Evolutionary conservation across 2,113 vertebrate species (phyloP).

Genomic region (Myiozetetes cayanensis): DNA sequence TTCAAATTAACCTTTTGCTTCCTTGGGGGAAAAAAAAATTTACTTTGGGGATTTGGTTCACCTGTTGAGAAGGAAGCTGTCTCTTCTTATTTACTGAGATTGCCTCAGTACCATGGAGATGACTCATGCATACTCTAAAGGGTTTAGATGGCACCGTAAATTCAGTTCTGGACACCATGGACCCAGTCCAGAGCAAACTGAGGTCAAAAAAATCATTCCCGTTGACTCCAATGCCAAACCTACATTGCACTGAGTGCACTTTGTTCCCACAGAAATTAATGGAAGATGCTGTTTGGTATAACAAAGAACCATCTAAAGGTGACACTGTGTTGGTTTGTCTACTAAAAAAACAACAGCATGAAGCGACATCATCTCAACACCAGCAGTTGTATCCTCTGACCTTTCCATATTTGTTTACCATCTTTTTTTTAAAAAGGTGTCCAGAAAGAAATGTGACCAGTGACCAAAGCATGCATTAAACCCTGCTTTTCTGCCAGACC

Average conservation of each 20-base stretch:
- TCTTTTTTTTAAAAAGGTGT: background rate
- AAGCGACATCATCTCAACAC: background rate
- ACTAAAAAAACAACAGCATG: background rate
- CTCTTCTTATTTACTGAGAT: conserved; percentile 56
- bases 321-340: background rate
- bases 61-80: conserved; percentile 47
- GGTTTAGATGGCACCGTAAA: conserved; percentile 39
- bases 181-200: conserved; percentile 14
- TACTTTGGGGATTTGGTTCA: conserved; percentile 47
- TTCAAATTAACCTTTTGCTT: conserved; percentile 56
- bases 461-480: background rate
- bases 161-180: conserved; percentile 15
- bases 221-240: background rate
- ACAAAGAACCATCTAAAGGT: background rate
- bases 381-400: background rate
- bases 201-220: conserved; percentile 13
- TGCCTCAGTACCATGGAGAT: conserved; percentile 16
- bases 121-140: conserved; percentile 16
- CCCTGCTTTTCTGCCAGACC: background rate
- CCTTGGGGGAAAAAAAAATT: background rate
- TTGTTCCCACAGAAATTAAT: background rate
- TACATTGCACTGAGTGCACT: background rate
- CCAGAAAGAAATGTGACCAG: background rate
- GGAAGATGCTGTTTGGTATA: background rate
- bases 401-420: background rate